phyloP scores from a whole-genome alignment of 2,113 vertebrate species.

The Oreocharis arfaki region DNA sequence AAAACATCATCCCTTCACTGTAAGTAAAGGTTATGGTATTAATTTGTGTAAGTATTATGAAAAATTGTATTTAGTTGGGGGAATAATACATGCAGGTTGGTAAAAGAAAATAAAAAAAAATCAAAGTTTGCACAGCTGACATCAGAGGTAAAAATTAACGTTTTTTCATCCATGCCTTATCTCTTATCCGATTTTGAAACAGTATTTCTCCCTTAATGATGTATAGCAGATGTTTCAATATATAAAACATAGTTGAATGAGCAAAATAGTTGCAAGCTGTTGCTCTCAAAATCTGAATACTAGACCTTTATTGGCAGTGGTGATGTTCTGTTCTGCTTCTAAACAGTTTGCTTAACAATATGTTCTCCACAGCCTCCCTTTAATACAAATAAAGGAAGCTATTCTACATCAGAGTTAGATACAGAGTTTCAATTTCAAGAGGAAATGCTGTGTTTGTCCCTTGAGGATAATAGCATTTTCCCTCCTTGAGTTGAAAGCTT shows the following conservation, averaged over 20 bases:
- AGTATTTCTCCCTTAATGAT: not conserved
- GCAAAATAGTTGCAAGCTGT: not conserved
- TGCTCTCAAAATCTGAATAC: not conserved
- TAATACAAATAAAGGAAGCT: slow-evolving; percentile 36
- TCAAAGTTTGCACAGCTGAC: not conserved
- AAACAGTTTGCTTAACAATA: slow-evolving; percentile 26
- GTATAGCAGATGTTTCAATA: not conserved
- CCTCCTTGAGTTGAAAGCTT: slow-evolving; percentile 10
- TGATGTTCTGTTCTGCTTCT: not conserved
- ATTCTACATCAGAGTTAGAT: slow-evolving; percentile 56
- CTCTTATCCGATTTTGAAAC: not conserved
- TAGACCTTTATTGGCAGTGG: not conserved
- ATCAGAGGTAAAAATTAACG: not conserved
- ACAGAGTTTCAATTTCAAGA: slow-evolving; percentile 51
- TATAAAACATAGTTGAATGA: not conserved
- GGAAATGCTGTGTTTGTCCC: slow-evolving; percentile 15
- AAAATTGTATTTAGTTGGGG: not conserved
- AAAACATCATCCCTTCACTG: not conserved
- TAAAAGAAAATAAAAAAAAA: not conserved
- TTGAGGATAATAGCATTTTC: not conserved
- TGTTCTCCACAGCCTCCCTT: not conserved
- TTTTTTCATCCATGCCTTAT: not conserved
- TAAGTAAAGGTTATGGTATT: not conserved
- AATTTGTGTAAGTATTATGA: not conserved
- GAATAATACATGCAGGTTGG: not conserved